Evolutionary conservation across 2,888 invertebrate species (phyloP).

Genomic region (Napeogenes inachia): DNA sequence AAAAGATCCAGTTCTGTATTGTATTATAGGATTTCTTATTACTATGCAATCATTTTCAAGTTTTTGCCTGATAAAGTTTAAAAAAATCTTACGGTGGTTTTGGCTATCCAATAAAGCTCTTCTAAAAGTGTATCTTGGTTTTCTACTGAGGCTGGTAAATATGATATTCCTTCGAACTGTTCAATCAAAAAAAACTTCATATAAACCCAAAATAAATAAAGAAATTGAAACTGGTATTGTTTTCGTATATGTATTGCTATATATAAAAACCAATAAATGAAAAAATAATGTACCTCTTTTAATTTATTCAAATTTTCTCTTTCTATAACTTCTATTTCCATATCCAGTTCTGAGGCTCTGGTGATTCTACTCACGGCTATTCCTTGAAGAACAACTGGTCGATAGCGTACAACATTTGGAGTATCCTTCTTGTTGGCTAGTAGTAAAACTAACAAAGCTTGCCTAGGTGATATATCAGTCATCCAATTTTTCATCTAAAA

Average conservation of each 20-base stretch:
- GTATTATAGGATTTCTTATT: too few species aligned
- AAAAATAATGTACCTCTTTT: slow-evolving; percentile 40
- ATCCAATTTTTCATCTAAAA: slow-evolving; percentile 62
- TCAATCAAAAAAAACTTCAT: slow-evolving; percentile 31
- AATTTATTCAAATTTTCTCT: slow-evolving; percentile 52
- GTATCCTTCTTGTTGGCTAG: slow-evolving; percentile 63
- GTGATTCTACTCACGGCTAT: slow-evolving; percentile 68
- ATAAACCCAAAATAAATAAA: slow-evolving; percentile 5
- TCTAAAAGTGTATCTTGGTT: slow-evolving; percentile 58
- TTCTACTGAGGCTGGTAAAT: slow-evolving; percentile 45
- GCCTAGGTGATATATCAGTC: slow-evolving; percentile 53
- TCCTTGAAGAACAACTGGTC: slow-evolving; percentile 57
- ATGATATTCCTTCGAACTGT: slow-evolving; percentile 57
- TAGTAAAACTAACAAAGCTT: slow-evolving; percentile 58
- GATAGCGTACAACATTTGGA: slow-evolving; percentile 50
- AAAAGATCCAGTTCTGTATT: too few species aligned
- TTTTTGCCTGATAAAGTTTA: not conserved
- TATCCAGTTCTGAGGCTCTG: slow-evolving; percentile 56
- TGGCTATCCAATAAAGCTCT: slow-evolving; percentile 67
- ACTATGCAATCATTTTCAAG: too few species aligned
- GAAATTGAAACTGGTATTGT: not conserved
- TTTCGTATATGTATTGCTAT: too few species aligned
- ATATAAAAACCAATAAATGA: too few species aligned
- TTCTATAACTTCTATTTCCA: slow-evolving; percentile 70
- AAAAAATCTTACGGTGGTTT: slow-evolving; percentile 62